Percentiles rank a stretch among this genome's conserved stretches.
Evolutionary conservation across 2,888 invertebrate species (phyloP).

Genomic region (Julus scanicus): DNA sequence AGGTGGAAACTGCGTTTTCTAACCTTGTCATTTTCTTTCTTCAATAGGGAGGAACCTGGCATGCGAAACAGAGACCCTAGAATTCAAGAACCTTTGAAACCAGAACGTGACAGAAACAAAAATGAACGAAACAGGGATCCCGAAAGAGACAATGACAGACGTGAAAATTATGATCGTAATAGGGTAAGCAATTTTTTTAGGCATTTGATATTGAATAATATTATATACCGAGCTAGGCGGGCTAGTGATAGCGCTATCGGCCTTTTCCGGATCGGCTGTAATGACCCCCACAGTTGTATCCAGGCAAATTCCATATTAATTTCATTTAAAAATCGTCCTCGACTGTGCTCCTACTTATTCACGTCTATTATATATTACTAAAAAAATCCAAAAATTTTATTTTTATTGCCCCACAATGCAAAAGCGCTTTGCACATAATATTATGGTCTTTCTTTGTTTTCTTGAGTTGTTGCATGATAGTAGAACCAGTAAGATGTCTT

Average conservation of each 20-base stretch:
- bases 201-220: neutral
- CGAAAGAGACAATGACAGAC: constrained; percentile 58
- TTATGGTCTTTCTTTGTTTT: too few species aligned
- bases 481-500: neutral
- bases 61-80: constrained; percentile 55
- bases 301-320: too few species aligned
- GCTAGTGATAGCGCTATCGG: too few species aligned
- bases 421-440: too few species aligned
- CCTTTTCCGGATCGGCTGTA: too few species aligned
- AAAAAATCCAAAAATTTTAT: too few species aligned
- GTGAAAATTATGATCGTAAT: constrained; percentile 59
- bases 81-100: constrained; percentile 58
- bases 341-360: too few species aligned
- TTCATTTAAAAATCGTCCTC: too few species aligned
- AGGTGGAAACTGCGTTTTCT: neutral
- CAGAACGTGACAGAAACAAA: constrained; percentile 59
- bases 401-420: too few species aligned
- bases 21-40: neutral
- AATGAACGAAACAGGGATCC: constrained; percentile 58
- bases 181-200: constrained; percentile 56
- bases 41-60: constrained; percentile 58
- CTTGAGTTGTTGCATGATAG: constrained; percentile 14
- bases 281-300: too few species aligned
- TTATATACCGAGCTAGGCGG: neutral
- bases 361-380: too few species aligned